phyloP scores from a whole-genome alignment of 2,797 vertebrate genomes.

The Sparus aurata region DNA sequence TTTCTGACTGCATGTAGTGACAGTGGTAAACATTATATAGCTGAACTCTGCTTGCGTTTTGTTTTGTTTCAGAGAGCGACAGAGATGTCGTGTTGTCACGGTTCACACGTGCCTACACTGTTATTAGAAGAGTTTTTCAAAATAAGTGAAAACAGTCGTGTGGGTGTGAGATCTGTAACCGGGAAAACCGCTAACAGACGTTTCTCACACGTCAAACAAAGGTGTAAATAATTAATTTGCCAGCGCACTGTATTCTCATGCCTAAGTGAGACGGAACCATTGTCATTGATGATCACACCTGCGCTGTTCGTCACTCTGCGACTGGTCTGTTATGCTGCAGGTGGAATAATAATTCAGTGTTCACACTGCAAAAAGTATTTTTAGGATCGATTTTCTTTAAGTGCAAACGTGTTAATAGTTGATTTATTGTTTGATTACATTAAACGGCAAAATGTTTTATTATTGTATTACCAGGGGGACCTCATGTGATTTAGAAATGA shows the following conservation, averaged over 20 bases:
- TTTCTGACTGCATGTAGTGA: conserved; percentile 5
- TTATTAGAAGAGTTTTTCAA: neutral
- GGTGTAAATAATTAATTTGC: neutral
- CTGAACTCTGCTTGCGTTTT: neutral
- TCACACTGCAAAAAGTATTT: neutral
- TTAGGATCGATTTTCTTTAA: neutral
- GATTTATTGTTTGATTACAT: neutral
- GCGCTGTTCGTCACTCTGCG: neutral
- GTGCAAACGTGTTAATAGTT: neutral
- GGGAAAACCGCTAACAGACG: neutral
- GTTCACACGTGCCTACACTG: neutral
- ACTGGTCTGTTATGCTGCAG: neutral
- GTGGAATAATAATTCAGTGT: neutral
- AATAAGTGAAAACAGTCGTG: neutral
- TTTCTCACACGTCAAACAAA: neutral
- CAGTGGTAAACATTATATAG: neutral
- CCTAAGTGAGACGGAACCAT: neutral
- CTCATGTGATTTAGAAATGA: too few species aligned
- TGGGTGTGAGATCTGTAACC: neutral
- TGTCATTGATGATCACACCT: neutral
- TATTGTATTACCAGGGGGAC: too few species aligned
- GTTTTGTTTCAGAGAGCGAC: neutral
- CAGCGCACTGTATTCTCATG: neutral
- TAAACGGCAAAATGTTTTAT: too few species aligned
- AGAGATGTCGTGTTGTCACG: neutral